Evolutionary conservation across 1,140 invertebrate species (phyloP).

Genomic region (Drosophila malerkotliana): DNA sequence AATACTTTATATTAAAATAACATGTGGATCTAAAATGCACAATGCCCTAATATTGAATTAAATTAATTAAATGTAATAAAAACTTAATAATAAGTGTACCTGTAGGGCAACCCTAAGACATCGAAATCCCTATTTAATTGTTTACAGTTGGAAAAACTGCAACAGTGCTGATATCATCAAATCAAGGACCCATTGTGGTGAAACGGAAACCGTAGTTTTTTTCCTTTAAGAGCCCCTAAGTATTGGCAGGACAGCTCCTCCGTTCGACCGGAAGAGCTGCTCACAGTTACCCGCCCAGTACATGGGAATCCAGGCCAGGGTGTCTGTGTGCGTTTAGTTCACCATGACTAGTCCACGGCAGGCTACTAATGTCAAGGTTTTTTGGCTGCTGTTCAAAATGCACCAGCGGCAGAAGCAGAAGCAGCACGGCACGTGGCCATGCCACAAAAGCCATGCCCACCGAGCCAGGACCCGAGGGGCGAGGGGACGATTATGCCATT

Average conservation of each 20-base stretch:
- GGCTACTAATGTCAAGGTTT: conserved; percentile 74
- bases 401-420: conserved; percentile 30
- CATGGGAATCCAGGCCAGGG: conserved; percentile 3
- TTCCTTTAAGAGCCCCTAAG: background rate
- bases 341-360: conserved; percentile 5
- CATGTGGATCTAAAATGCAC: too few species aligned
- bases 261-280: background rate
- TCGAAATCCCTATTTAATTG: background rate
- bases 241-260: background rate
- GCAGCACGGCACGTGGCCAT: conserved; percentile 43
- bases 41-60: too few species aligned
- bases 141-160: background rate
- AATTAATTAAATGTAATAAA: too few species aligned
- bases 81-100: too few species aligned
- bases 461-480: background rate
- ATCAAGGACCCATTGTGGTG: conserved; percentile 1
- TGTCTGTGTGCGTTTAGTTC: conserved; percentile 15
- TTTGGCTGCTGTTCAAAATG: conserved; percentile 63
- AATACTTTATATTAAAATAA: background rate
- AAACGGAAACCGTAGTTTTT: background rate
- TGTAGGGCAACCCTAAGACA: too few species aligned
- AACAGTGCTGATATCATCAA: background rate
- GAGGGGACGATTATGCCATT: conserved; percentile 42
- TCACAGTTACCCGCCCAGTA: background rate
- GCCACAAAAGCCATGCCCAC: conserved; percentile 1